Percentiles rank a stretch among this genome's conserved stretches.
phyloP scores from a whole-genome alignment of 1,140 invertebrate genomes.

The Batillaria attramentaria region DNA sequence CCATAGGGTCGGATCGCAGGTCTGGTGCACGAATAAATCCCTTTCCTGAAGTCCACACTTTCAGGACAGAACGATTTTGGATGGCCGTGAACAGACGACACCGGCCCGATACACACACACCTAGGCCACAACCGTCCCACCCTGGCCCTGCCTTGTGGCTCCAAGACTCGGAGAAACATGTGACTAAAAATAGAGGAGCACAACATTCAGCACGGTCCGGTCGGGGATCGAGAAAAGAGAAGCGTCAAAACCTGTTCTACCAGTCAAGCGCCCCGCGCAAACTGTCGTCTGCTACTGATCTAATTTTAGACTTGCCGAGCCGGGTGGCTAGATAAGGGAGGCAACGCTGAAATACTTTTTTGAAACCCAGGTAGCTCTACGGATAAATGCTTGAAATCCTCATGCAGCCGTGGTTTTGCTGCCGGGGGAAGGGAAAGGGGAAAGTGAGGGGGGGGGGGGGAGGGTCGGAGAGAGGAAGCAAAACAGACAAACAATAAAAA shows the following conservation, averaged over 20 bases:
- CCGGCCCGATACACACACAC: not conserved
- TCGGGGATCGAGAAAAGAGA: not conserved
- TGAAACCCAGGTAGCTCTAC: too few species aligned
- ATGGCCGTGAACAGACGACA: not conserved
- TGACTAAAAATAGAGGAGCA: slow-evolving; percentile 21
- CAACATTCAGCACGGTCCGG: slow-evolving; percentile 7
- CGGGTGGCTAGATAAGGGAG: too few species aligned
- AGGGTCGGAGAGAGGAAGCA: not conserved
- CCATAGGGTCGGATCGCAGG: slow-evolving; percentile 1
- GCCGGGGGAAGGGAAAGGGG: not conserved
- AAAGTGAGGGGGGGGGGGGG: not conserved
- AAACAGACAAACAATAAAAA: too few species aligned
- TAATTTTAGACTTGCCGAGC: slow-evolving; percentile 2
- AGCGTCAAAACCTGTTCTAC: slow-evolving; percentile 29
- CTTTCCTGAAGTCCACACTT: not conserved
- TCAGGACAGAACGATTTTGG: not conserved
- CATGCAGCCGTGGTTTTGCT: not conserved
- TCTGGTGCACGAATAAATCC: not conserved
- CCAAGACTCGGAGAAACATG: slow-evolving; percentile 26
- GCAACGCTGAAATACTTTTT: not conserved
- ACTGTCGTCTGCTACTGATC: slow-evolving; percentile 25
- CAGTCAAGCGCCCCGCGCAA: slow-evolving; percentile 1
- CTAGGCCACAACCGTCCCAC: not conserved
- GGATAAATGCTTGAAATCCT: not conserved
- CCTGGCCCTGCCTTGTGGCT: slow-evolving; percentile 19